phyloP scores from a whole-genome alignment of 2,888 invertebrate species.

The Melinopterus prodromus region DNA sequence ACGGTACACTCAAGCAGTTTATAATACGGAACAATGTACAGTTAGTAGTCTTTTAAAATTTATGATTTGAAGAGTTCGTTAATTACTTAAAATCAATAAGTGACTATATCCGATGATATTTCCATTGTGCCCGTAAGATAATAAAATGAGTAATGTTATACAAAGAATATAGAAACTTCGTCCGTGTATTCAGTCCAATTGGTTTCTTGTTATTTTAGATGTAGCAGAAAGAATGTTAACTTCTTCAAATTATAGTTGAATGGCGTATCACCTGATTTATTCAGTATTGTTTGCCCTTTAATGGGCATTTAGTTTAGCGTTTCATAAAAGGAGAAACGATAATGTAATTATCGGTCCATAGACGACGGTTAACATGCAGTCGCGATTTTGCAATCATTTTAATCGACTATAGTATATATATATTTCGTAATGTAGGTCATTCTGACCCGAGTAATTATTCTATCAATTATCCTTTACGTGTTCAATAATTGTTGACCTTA shows the following conservation, averaged over 20 bases:
- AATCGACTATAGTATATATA: neutral
- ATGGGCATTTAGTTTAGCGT: neutral
- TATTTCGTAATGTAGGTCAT: neutral
- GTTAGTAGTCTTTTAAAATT: neutral
- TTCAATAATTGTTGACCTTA: neutral
- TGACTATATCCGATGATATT: neutral
- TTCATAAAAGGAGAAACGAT: neutral
- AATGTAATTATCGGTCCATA: neutral
- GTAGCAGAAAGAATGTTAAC: neutral
- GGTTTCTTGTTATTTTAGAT: too few species aligned
- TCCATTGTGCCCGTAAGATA: neutral
- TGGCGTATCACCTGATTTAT: neutral
- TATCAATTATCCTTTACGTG: neutral
- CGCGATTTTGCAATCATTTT: neutral
- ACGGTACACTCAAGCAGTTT: neutral
- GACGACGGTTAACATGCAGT: neutral
- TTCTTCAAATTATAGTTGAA: neutral
- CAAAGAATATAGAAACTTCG: too few species aligned
- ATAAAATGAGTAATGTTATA: too few species aligned
- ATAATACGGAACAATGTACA: neutral
- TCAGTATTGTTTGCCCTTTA: neutral
- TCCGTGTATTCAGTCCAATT: too few species aligned
- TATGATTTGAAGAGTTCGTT: neutral
- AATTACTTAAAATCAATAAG: neutral
- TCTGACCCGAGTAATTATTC: neutral